Conservation (phyloP, 2,888 invertebrate genomes). For the Aquatica leii region DNA sequence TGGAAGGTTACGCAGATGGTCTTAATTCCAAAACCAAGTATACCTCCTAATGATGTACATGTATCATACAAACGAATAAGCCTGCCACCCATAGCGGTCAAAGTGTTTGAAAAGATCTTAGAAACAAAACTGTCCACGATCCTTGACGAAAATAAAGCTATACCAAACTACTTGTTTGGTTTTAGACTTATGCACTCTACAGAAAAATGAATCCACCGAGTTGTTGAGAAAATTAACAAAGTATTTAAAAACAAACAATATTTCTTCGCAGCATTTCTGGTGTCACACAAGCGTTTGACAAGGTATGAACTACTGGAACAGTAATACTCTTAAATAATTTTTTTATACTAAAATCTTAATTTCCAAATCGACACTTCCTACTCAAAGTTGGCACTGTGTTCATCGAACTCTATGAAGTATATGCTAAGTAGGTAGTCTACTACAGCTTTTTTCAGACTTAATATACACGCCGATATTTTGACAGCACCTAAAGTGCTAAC, state of each 20-base stretch:
- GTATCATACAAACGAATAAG: not conserved
- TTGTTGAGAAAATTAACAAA: not conserved
- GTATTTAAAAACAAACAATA: not conserved
- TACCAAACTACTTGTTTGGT: not conserved
- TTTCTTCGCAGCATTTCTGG: not conserved
- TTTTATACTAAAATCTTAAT: not conserved
- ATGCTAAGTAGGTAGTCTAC: not conserved
- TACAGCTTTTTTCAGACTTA: not conserved
- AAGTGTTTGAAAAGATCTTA: not conserved
- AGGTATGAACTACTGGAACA: not conserved
- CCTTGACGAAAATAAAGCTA: not conserved
- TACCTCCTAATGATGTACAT: not conserved
- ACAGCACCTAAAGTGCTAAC: conserved; percentile 24
- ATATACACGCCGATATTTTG: not conserved
- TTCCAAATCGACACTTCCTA: not conserved
- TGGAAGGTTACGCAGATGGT: conserved; percentile 13
- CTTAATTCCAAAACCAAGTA: conserved; percentile 11
- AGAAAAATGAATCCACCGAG: not conserved
- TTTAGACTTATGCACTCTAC: not conserved
- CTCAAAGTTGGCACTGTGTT: too few relatives aligned
- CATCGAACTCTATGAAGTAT: too few relatives aligned
- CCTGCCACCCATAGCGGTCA: not conserved
- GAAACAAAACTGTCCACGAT: not conserved
- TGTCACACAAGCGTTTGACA: not conserved
- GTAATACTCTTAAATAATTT: too few relatives aligned